Percentiles rank a stretch among this genome's conserved stretches.
Conservation (phyloP, 2,797 vertebrate genomes). For the Paguma larvata region DNA sequence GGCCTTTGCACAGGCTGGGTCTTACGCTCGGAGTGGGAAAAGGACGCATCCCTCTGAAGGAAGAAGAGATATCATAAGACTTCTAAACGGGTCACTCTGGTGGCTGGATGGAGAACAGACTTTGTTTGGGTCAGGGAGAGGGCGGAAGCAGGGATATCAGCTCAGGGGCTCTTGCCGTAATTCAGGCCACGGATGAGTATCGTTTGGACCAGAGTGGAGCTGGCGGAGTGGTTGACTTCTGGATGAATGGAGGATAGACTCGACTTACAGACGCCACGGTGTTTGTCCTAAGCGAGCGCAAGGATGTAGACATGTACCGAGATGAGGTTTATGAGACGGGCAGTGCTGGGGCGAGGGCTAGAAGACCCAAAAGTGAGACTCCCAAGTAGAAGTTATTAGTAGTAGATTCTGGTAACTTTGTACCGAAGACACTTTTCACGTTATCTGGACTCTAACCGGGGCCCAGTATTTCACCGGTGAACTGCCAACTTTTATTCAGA, state of each 20-base stretch:
- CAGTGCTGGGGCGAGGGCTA: neutral
- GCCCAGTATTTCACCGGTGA: neutral
- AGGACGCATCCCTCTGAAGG: neutral
- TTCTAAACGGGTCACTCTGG: neutral
- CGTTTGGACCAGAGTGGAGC: neutral
- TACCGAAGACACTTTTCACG: neutral
- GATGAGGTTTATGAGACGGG: conserved; percentile 5
- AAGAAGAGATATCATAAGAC: neutral
- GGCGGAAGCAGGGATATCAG: neutral
- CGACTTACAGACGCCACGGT: neutral
- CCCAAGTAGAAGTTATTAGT: conserved; percentile 1
- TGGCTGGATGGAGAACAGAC: neutral
- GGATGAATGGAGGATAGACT: neutral
- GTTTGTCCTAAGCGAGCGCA: conserved; percentile 31
- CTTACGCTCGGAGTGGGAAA: neutral
- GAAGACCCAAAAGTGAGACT: conserved; percentile 39
- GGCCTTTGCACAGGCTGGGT: neutral
- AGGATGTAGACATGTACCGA: neutral
- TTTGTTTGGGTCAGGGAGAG: neutral
- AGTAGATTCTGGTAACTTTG: conserved; percentile 1
- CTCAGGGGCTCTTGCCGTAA: neutral
- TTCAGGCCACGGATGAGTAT: neutral
- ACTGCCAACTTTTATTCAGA: neutral
- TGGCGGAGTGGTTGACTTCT: conserved; percentile 15
- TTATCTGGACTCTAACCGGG: neutral